phyloP scores from a whole-genome alignment of 1,140 invertebrate genomes.

The Eumaeus atala region DNA sequence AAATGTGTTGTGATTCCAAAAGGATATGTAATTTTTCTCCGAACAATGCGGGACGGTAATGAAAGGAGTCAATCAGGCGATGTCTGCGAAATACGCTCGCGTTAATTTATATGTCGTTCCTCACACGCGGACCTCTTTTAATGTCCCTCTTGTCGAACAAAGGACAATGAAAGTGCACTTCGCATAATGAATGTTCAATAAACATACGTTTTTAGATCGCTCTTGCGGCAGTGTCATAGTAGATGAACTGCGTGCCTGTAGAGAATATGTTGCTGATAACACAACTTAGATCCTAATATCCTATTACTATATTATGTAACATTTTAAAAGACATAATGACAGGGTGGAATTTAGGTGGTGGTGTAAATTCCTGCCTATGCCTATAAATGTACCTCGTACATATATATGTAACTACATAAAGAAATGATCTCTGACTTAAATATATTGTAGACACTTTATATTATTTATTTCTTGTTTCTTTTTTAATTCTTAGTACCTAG shows the following conservation, averaged over 20 bases:
- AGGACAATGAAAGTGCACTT: conserved; percentile 38
- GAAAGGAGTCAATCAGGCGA: conserved; percentile 71
- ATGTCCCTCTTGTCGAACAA: conserved; percentile 40
- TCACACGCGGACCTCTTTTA: conserved; percentile 29
- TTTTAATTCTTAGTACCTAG: too few species aligned
- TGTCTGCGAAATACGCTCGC: conserved; percentile 56
- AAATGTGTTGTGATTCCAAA: conserved; percentile 69
- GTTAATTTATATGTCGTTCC: conserved; percentile 58
- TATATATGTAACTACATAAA: too few species aligned
- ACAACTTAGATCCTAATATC: too few species aligned
- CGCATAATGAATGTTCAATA: conserved; percentile 15
- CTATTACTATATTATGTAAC: too few species aligned
- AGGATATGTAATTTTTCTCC: conserved; percentile 65
- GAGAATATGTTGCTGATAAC: too few species aligned
- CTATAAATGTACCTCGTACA: too few species aligned
- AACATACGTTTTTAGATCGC: not conserved
- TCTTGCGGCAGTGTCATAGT: not conserved
- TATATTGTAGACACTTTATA: too few species aligned
- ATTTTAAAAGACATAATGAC: too few species aligned
- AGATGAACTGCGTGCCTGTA: not conserved
- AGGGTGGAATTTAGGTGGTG: too few species aligned
- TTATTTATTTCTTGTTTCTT: too few species aligned
- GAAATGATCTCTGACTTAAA: too few species aligned
- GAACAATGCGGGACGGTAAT: conserved; percentile 66
- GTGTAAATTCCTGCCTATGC: too few species aligned